Conservation (phyloP, 2,888 invertebrate species). For the Dolomedes plantarius region DNA sequence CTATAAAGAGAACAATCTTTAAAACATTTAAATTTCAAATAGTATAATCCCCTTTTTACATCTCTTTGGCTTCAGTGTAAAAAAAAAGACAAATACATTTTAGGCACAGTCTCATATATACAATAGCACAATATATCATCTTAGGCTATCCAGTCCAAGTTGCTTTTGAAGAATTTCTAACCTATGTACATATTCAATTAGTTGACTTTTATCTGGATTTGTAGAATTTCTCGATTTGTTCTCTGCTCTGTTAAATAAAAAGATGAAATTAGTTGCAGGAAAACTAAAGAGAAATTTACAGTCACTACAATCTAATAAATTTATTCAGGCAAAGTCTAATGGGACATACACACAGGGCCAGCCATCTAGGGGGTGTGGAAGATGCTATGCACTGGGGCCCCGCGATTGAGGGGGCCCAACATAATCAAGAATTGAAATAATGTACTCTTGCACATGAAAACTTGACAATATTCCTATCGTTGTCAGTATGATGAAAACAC, state of each 20-base stretch:
- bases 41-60: neutral
- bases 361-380: no score
- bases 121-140: constrained; percentile 40
- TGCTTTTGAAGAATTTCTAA: constrained; percentile 53
- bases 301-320: no score
- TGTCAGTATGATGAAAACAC: no score
- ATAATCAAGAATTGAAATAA: no score
- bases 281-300: no score
- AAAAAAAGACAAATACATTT: neutral
- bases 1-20: neutral
- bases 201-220: constrained; percentile 27
- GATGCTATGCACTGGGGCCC: no score
- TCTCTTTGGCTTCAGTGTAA: neutral
- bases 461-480: no score
- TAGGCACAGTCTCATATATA: constrained; percentile 33
- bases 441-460: no score
- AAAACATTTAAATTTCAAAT: neutral
- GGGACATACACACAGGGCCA: no score
- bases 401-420: no score
- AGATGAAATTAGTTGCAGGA: no score
- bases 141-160: constrained; percentile 48
- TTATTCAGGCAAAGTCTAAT: no score
- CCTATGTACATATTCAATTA: constrained; percentile 43
- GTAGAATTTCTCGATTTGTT: neutral
- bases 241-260: constrained; percentile 9